These are phyloP conservation scores for Parazoanthus darwini DNA, from an alignment of 92 coral and sea anemone species.

Conservation along the genomic window DNA sequence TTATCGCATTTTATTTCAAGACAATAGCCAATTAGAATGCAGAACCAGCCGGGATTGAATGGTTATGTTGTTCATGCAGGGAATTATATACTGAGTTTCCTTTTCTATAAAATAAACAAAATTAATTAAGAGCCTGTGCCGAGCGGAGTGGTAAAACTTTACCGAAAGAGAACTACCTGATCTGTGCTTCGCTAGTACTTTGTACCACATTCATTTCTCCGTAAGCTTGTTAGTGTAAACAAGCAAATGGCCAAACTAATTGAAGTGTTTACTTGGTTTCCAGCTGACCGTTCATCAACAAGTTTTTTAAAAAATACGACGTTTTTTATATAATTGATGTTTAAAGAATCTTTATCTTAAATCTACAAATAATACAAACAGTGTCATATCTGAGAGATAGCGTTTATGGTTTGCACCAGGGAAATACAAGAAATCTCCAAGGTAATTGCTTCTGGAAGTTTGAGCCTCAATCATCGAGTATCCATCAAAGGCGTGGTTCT, in stretches of 20 bases:
- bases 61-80: constrained; percentile 12
- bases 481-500: constrained; percentile 39
- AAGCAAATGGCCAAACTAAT: constrained; percentile 54
- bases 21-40: constrained; percentile 31
- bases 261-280: constrained; percentile 50
- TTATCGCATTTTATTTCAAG: constrained; percentile 46
- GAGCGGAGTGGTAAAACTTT: neutral
- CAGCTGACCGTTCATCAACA: neutral
- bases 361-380: constrained; percentile 15
- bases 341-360: constrained; percentile 1
- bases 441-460: constrained; percentile 27
- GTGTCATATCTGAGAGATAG: neutral
- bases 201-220: neutral
- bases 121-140: neutral
- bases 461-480: constrained; percentile 17
- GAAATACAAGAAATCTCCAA: constrained; percentile 2
- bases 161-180: neutral
- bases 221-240: constrained; percentile 32
- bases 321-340: neutral
- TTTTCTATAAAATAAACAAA: neutral
- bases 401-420: neutral
- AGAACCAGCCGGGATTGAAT: constrained; percentile 19
- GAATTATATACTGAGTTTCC: neutral
- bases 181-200: neutral
- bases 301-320: neutral